Conservation (phyloP, 2,113 vertebrate genomes). For the Marmota flaviventris region DNA sequence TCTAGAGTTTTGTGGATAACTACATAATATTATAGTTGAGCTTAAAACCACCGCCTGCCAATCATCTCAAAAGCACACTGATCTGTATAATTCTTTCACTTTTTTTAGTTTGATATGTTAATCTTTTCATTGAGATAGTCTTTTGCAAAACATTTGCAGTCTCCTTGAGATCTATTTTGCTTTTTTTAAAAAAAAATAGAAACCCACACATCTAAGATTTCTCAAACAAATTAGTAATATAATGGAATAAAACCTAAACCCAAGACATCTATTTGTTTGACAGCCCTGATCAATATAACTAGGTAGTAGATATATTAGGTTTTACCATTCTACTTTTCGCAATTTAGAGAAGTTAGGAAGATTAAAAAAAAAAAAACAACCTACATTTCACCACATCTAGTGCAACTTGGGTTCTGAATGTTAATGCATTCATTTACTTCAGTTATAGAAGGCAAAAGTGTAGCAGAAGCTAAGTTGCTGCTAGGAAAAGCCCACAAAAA, state of each 20-base stretch:
- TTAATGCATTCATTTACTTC: not conserved
- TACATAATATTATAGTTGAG: slow-evolving; percentile 35
- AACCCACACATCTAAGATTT: not conserved
- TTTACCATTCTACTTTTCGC: not conserved
- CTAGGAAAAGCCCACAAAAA: not conserved
- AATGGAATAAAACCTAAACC: not conserved
- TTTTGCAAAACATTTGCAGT: not conserved
- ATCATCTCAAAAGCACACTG: slow-evolving; percentile 47
- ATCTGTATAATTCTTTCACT: slow-evolving; percentile 36
- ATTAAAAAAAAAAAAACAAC: not conserved
- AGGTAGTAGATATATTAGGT: not conserved
- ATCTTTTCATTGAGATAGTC: not conserved
- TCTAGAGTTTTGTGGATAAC: slow-evolving; percentile 41
- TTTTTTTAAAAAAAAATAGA: not conserved
- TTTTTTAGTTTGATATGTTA: slow-evolving; percentile 33
- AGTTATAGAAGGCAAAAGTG: not conserved
- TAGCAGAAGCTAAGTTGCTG: not conserved
- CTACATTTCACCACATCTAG: not conserved
- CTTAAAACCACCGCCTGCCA: slow-evolving; percentile 54
- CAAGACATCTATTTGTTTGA: not conserved
- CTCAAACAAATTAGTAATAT: slow-evolving; percentile 18
- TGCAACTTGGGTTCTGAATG: not conserved
- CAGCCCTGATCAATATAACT: not conserved
- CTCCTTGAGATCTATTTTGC: not conserved
- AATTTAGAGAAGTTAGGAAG: not conserved